Percentiles rank a stretch among this genome's conserved stretches.
phyloP scores from a whole-genome alignment of 2,888 invertebrate species.

The Charanyca ferruginea region DNA sequence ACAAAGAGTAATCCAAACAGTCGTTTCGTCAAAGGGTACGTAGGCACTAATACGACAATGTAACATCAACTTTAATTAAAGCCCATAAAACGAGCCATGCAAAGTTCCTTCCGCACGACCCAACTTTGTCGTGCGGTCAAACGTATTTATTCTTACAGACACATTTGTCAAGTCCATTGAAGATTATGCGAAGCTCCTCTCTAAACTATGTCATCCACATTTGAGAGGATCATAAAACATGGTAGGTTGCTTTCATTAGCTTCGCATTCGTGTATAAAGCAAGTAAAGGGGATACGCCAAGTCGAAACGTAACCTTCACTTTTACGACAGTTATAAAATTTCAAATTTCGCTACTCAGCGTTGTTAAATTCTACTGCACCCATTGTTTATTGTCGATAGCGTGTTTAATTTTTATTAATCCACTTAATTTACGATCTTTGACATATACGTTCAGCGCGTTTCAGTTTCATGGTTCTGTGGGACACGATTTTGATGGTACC shows the following conservation, averaged over 20 bases:
- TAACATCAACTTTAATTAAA: slow-evolving; percentile 70
- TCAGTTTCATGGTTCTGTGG: slow-evolving; percentile 39
- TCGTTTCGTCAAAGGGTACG: slow-evolving; percentile 45
- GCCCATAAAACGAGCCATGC: slow-evolving; percentile 68
- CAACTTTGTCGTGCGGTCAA: slow-evolving; percentile 66
- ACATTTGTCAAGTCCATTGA: slow-evolving; percentile 65
- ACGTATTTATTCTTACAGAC: slow-evolving; percentile 55
- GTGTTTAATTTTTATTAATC: slow-evolving; percentile 65
- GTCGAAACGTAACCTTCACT: slow-evolving; percentile 82
- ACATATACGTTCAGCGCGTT: slow-evolving; percentile 42
- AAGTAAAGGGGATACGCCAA: slow-evolving; percentile 79
- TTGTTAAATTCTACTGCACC: slow-evolving; percentile 68
- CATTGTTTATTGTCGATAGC: slow-evolving; percentile 68
- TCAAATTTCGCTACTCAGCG: slow-evolving; percentile 83
- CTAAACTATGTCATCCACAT: slow-evolving; percentile 70
- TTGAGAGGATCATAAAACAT: slow-evolving; percentile 86
- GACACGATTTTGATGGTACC: slow-evolving; percentile 32
- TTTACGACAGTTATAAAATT: slow-evolving; percentile 87
- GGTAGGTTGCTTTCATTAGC: slow-evolving; percentile 86
- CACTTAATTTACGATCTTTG: slow-evolving; percentile 60
- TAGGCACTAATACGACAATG: slow-evolving; percentile 61
- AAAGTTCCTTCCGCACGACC: slow-evolving; percentile 56
- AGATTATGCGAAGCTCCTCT: slow-evolving; percentile 67
- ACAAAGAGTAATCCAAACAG: slow-evolving; percentile 55
- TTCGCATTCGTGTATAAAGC: slow-evolving; percentile 78